Conservation (phyloP, 2,888 invertebrate genomes). For the Ormyrus pomaceus region DNA sequence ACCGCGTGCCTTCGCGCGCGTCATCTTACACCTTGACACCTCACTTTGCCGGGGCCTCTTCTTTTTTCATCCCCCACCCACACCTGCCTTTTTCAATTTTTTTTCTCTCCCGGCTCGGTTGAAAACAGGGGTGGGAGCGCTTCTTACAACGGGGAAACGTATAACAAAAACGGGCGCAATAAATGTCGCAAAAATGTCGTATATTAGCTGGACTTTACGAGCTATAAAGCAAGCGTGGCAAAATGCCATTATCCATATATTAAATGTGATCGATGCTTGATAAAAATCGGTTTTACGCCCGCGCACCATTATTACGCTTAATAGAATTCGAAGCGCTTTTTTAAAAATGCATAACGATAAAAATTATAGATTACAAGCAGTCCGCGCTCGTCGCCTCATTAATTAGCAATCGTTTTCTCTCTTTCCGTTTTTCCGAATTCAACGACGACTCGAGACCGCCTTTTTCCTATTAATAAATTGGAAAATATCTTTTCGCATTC, state of each 20-base stretch:
- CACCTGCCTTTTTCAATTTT: too few species aligned
- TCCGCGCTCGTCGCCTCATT: too few species aligned
- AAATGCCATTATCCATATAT: slow-evolving; percentile 24
- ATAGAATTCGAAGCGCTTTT: neutral
- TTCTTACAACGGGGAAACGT: neutral
- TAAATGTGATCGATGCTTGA: neutral
- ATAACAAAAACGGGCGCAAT: slow-evolving; percentile 5
- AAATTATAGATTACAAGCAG: too few species aligned
- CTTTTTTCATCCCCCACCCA: neutral
- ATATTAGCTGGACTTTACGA: slow-evolving; percentile 16
- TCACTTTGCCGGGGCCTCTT: neutral
- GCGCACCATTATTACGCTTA: neutral
- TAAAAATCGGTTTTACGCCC: slow-evolving; percentile 5
- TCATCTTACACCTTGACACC: too few species aligned
- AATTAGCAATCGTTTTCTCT: too few species aligned
- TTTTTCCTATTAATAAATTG: too few species aligned
- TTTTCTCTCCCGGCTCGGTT: too few species aligned
- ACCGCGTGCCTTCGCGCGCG: too few species aligned
- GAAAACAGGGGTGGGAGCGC: neutral
- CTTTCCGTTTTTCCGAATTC: too few species aligned
- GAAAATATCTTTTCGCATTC: too few species aligned
- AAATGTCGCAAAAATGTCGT: slow-evolving; percentile 13
- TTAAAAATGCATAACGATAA: neutral
- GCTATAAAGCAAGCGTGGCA: slow-evolving; percentile 14
- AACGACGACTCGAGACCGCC: too few species aligned